phyloP scores from a whole-genome alignment of 2,888 invertebrate genomes.

The Didymodactylos carnosus region DNA sequence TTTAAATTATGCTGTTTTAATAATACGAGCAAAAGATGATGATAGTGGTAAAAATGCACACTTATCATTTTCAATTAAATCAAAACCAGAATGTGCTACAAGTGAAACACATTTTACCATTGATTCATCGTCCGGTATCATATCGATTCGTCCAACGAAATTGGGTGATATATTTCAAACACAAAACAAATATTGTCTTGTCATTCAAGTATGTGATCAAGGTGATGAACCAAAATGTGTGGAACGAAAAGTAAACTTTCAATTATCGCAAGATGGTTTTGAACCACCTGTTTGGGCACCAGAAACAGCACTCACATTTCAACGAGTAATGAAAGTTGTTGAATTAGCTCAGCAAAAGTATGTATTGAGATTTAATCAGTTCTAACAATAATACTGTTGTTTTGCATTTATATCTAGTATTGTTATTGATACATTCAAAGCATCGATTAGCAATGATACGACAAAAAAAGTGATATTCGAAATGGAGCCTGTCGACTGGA shows the following conservation, averaged over 20 bases:
- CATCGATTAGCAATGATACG: not conserved
- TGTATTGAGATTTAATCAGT: no score
- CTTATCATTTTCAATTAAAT: not conserved
- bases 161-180: not conserved
- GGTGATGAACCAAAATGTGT: not conserved
- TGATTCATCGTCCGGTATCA: not conserved
- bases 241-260: not conserved
- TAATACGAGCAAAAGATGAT: conserved; percentile 76
- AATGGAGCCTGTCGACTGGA: not conserved
- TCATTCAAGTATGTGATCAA: not conserved
- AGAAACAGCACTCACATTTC: conserved; percentile 10
- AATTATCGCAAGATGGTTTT: not conserved
- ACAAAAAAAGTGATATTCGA: not conserved
- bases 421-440: not conserved
- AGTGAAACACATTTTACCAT: not conserved
- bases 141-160: not conserved
- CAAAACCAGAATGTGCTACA: not conserved
- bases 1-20: conserved; percentile 67
- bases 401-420: no score
- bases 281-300: conserved; percentile 12
- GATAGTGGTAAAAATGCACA: conserved; percentile 41
- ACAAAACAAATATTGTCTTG: not conserved
- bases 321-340: conserved; percentile 4
- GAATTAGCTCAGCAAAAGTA: not conserved
- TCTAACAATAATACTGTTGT: no score